Conservation (phyloP, 2,888 invertebrate genomes). For the Orthonychiurus folsomi region DNA sequence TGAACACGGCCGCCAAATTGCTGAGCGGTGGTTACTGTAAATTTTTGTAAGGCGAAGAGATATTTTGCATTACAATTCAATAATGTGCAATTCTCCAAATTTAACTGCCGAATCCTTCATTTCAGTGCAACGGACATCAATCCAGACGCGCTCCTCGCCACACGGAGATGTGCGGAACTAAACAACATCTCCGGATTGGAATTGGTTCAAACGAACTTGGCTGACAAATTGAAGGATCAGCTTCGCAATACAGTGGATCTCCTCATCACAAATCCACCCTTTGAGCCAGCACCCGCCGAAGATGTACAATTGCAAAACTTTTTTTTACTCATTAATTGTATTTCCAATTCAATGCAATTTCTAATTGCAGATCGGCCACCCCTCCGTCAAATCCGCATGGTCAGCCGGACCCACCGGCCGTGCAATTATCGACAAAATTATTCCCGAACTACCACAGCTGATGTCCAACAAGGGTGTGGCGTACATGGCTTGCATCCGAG, state of each 20-base stretch:
- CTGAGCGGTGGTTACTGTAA: neutral
- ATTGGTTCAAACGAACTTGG: neutral
- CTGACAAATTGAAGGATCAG: neutral
- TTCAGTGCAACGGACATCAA: neutral
- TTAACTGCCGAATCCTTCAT: too few species aligned
- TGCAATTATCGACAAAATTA: neutral
- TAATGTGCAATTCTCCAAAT: too few species aligned
- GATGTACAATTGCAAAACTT: neutral
- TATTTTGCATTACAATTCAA: neutral
- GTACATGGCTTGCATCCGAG: neutral
- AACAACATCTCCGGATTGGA: neutral
- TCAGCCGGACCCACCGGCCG: neutral
- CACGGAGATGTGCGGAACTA: neutral
- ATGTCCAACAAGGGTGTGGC: neutral
- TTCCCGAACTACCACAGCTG: neutral
- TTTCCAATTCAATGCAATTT: neutral
- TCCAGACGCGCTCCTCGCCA: neutral
- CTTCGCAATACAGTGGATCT: neutral
- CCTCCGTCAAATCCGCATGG: slow-evolving; percentile 1
- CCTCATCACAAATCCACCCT: neutral
- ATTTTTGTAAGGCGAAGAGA: neutral
- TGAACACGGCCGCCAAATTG: neutral
- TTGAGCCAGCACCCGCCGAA: neutral
- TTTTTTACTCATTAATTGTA: neutral
- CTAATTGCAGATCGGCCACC: neutral